Base-by-base conservation (phyloP, 2,113 vertebrate species). In the Silurus glanis region DNA sequence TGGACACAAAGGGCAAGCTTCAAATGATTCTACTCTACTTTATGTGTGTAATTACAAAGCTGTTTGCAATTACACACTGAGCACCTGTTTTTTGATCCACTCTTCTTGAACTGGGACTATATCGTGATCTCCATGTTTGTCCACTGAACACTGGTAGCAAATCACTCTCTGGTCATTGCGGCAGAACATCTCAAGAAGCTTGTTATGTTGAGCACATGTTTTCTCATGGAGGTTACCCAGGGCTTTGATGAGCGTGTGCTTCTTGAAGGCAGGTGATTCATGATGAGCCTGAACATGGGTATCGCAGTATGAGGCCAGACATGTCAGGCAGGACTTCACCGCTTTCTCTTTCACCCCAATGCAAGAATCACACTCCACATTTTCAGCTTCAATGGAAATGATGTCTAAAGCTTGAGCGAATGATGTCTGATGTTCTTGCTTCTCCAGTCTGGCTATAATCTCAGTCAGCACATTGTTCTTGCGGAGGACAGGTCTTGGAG, bases 301-400 rank as follows among this genome's bases (percentile, higher is more conserved):
- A 62, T 96, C 94, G 0, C 96, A 97, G 92, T 95, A 97, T 83
- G 95, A 96, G 66, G 95, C 95, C 92, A 96, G 94, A 88, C 96
- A 96, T 71, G 96, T 95, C 90, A 97, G 89, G 85, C 96, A 97
- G 28, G 96, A 96, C 89, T 95, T 96, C 9, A 95, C 94, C 0
- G 96, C 96, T 87, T 95, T 95, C 89, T 95, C 94, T 91, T 96
- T 96, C 92, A 95, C 94, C 56, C 94, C 95, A 0, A 96, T 95
- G 93, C 96, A 97, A 55, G 95, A 95, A 86, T 96, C 96, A 0
- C 96, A 97, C 91, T 88, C 16, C 82, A 88, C 59, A 83, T 88
- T 72, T 89, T 84, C 79, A 88, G 84, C 58, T 90, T 91, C 89
- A 93, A 91, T 17, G 9, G 25, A 59, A 13, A n/a, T 9, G 13